Percentiles rank a stretch among this genome's conserved stretches.
phyloP scores from a whole-genome alignment of 2,888 invertebrate genomes.

The Eupithecia centaureata region DNA sequence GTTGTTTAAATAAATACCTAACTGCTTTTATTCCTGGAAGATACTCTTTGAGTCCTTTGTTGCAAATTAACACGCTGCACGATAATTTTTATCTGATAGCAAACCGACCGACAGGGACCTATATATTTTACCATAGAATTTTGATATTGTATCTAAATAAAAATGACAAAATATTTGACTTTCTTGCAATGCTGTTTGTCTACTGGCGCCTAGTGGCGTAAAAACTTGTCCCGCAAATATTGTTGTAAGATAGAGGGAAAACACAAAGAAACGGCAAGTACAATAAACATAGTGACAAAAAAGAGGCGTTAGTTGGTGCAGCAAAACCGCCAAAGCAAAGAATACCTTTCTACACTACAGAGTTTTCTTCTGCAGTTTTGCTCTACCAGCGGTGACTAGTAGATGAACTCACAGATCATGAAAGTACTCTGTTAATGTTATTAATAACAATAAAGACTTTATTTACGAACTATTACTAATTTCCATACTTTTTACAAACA shows the following conservation, averaged over 20 bases:
- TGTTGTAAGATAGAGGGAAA: neutral
- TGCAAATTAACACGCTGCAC: constrained; percentile 46
- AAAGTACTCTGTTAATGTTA: neutral
- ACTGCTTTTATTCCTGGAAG: constrained; percentile 62
- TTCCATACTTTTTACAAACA: too few species aligned
- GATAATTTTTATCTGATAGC: constrained; percentile 31
- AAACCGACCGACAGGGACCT: constrained; percentile 46
- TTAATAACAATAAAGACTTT: too few species aligned
- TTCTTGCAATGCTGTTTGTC: constrained; percentile 19
- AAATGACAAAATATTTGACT: constrained; percentile 11
- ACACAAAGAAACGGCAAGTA: neutral
- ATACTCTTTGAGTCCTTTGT: constrained; percentile 62
- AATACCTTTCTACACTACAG: neutral
- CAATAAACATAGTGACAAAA: neutral
- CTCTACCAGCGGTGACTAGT: neutral
- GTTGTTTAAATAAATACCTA: constrained; percentile 53
- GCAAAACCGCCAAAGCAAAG: neutral
- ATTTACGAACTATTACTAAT: too few species aligned
- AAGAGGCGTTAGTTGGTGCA: neutral
- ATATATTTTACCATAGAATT: constrained; percentile 44
- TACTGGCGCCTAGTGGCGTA: constrained; percentile 31
- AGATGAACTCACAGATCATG: neutral
- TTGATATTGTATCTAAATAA: constrained; percentile 37
- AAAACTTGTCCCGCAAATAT: constrained; percentile 11
- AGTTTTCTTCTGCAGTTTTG: neutral